Conservation (phyloP, 2,797 vertebrate species). For the Protonibea diacanthus region DNA sequence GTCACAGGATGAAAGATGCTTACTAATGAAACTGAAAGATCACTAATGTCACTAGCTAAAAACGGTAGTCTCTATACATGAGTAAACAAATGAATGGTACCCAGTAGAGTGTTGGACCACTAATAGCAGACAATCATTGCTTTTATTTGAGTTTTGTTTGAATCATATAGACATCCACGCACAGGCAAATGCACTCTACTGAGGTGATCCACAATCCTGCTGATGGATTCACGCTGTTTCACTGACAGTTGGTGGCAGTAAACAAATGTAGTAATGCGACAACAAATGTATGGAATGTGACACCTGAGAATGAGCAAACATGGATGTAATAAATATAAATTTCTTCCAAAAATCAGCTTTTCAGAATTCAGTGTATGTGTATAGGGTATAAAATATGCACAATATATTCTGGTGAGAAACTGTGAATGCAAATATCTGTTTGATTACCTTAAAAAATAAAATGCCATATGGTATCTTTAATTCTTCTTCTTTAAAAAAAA, state of each 20-base stretch:
- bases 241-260: background rate
- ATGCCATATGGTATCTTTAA: background rate
- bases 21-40: background rate
- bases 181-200: too few species aligned
- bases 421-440: background rate
- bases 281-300: background rate
- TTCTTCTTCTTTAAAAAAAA: background rate
- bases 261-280: background rate
- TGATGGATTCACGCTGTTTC: background rate
- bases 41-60: background rate
- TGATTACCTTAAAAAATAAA: background rate
- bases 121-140: background rate
- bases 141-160: background rate
- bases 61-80: background rate
- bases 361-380: background rate
- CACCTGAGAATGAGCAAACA: background rate
- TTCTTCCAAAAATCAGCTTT: background rate
- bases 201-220: background rate
- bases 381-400: background rate
- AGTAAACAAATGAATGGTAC: background rate
- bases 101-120: background rate
- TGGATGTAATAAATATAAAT: background rate
- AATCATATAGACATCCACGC: background rate
- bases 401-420: background rate
- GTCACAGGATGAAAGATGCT: background rate